These are phyloP conservation scores for Galeopterus variegatus DNA, from an alignment of 2,113 vertebrate species.

Conservation along the genomic window DNA sequence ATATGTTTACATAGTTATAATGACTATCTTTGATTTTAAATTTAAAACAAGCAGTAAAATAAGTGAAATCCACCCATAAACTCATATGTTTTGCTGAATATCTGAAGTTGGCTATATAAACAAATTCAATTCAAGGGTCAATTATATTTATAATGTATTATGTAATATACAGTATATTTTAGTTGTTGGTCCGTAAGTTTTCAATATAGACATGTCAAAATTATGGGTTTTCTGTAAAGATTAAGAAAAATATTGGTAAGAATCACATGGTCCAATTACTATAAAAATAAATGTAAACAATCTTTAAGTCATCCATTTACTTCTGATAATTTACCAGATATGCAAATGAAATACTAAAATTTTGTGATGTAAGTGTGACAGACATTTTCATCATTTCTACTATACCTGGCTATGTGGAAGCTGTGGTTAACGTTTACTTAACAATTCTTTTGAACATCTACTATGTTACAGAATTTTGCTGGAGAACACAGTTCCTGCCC, in stretches of 20 bases:
- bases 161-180: slow-evolving; percentile 59
- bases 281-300: slow-evolving; percentile 36
- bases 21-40: slow-evolving; percentile 44
- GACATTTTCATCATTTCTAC: neutral
- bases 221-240: slow-evolving; percentile 52
- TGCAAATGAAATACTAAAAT: slow-evolving; percentile 2
- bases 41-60: slow-evolving; percentile 63
- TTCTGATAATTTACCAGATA: slow-evolving; percentile 32
- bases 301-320: neutral
- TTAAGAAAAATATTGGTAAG: slow-evolving; percentile 51
- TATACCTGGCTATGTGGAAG: neutral
- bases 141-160: slow-evolving; percentile 70
- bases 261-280: neutral
- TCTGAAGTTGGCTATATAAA: slow-evolving; percentile 16
- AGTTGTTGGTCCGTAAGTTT: slow-evolving; percentile 56
- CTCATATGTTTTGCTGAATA: slow-evolving; percentile 31
- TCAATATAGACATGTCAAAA: slow-evolving; percentile 49
- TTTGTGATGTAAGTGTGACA: neutral
- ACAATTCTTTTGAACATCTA: slow-evolving; percentile 5
- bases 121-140: slow-evolving; percentile 49
- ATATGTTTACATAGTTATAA: neutral
- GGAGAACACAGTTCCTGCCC: neutral
- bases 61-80: neutral
- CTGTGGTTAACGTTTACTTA: neutral
- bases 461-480: neutral